Conservation (phyloP, 2,797 vertebrate species). For the Bufotes viridis region DNA sequence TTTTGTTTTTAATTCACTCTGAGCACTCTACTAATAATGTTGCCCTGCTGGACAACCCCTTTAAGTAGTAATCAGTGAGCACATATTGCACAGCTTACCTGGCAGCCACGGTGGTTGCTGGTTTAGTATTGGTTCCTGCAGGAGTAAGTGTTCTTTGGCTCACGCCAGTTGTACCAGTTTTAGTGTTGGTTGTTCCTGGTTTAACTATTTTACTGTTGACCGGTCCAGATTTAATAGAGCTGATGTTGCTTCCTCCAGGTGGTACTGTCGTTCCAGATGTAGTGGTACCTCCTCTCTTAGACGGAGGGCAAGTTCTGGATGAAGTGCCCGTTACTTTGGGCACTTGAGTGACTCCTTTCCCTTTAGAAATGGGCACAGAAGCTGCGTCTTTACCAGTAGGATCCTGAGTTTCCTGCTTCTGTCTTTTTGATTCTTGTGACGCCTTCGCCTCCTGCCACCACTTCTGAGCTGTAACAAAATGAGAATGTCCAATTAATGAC, state of each 20-base stretch:
- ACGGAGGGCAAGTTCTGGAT: slow-evolving; percentile 61
- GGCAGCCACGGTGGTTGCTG: neutral
- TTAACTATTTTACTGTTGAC: neutral
- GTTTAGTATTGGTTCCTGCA: neutral
- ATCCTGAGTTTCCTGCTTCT: neutral
- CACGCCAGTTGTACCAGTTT: neutral
- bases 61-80: too few relatives aligned
- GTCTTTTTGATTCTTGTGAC: slow-evolving; percentile 18
- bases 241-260: neutral
- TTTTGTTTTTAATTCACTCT: too few relatives aligned
- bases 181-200: neutral
- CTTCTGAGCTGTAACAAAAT: slow-evolving; percentile 68
- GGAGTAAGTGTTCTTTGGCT: neutral
- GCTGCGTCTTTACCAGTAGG: slow-evolving; percentile 59
- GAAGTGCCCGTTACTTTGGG: slow-evolving; percentile 56
- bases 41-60: too few relatives aligned
- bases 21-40: too few relatives aligned
- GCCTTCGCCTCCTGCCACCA: slow-evolving; percentile 72
- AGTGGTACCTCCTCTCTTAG: slow-evolving; percentile 2
- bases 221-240: neutral
- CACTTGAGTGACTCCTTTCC: slow-evolving; percentile 59
- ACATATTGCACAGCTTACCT: neutral
- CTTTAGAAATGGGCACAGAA: slow-evolving; percentile 25
- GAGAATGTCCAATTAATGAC: neutral
- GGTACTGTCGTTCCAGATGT: neutral